Evolutionary conservation across 64 coral and sea anemone genomes (phyloP).

Genomic region (Montipora cactus): DNA sequence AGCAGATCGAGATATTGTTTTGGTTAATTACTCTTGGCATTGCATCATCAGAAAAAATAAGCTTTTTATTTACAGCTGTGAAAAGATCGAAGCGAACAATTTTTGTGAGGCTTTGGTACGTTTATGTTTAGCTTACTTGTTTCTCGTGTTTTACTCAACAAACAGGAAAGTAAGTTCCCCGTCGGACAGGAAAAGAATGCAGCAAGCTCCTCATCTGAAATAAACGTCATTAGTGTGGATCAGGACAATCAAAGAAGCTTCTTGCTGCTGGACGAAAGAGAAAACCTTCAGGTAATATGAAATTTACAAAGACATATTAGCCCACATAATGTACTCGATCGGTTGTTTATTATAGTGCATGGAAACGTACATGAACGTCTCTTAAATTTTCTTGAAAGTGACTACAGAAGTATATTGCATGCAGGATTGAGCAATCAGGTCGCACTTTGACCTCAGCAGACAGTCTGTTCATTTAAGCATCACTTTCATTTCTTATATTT

Average conservation of each 20-base stretch:
- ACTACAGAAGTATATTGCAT: too few relatives aligned
- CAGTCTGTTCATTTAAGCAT: background rate
- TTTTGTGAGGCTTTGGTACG: too few relatives aligned
- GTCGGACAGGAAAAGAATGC: background rate
- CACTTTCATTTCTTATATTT: too few relatives aligned
- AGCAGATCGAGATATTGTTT: background rate
- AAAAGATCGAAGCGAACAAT: too few relatives aligned
- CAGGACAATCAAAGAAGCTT: conserved; percentile 61
- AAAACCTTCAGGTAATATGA: conserved; percentile 74
- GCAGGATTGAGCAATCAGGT: background rate
- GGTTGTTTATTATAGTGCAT: too few relatives aligned
- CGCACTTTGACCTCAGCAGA: background rate
- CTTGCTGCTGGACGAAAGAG: conserved; percentile 85
- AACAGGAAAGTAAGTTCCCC: background rate
- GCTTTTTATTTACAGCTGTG: background rate
- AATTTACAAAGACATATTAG: background rate
- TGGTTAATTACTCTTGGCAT: background rate
- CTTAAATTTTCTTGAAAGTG: too few relatives aligned
- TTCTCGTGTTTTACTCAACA: background rate
- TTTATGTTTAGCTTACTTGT: background rate
- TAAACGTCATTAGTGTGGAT: background rate
- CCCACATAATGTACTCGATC: too few relatives aligned
- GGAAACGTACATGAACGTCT: too few relatives aligned
- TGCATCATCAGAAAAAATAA: background rate
- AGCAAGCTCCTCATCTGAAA: background rate